phyloP scores from a whole-genome alignment of 2,888 invertebrate genomes.

The Nebria salina region DNA sequence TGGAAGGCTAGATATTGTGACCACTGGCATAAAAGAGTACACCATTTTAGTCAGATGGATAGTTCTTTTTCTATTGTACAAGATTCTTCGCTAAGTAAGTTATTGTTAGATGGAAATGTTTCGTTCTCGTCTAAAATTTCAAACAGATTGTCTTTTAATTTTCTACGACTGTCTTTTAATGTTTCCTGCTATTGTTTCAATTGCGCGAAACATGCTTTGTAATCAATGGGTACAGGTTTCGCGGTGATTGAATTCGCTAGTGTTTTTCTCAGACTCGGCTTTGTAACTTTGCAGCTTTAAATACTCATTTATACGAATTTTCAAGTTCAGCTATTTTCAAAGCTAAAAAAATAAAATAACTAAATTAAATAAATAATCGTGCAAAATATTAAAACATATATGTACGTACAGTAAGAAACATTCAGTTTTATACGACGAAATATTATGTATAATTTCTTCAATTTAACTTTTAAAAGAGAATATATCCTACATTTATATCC shows the following conservation, averaged over 20 bases:
- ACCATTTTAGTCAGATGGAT: neutral
- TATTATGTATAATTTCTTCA: too few species aligned
- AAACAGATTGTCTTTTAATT: slow-evolving; percentile 43
- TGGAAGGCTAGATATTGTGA: too few species aligned
- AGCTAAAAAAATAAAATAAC: neutral
- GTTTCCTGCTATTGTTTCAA: slow-evolving; percentile 42
- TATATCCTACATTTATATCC: too few species aligned
- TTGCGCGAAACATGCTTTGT: slow-evolving; percentile 47
- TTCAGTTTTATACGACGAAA: too few species aligned
- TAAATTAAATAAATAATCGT: neutral
- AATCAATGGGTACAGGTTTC: slow-evolving; percentile 47
- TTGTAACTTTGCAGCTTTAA: neutral
- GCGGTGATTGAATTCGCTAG: slow-evolving; percentile 5
- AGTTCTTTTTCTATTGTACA: too few species aligned
- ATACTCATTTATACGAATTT: neutral
- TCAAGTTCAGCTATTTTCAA: neutral
- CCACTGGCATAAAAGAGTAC: slow-evolving; percentile 6
- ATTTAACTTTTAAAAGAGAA: too few species aligned
- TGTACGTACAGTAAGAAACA: too few species aligned
- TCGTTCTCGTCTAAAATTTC: slow-evolving; percentile 53
- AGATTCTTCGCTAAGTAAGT: slow-evolving; percentile 7
- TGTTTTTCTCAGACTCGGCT: slow-evolving; percentile 2
- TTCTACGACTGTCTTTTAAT: slow-evolving; percentile 25
- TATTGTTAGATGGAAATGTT: slow-evolving; percentile 48
- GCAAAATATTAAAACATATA: neutral